phyloP scores from a whole-genome alignment of 2,797 vertebrate genomes.

The Myoxocephalus aenaeus region DNA sequence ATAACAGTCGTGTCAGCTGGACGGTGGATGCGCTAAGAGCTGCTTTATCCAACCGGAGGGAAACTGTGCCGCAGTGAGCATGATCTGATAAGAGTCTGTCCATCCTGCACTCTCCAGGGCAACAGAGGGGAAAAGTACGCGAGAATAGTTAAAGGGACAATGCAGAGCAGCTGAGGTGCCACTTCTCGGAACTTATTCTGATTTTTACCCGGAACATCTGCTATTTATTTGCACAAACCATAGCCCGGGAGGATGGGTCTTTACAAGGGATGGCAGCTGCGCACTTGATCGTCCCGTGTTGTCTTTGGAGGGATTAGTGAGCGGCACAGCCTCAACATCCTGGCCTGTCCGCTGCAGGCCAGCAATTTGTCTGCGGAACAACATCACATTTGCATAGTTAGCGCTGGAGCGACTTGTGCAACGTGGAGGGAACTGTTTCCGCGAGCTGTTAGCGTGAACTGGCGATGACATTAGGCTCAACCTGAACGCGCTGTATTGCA shows the following conservation, averaged over 20 bases:
- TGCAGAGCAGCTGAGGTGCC: constrained; percentile 57
- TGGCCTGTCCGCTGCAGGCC: constrained; percentile 37
- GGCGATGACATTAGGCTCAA: constrained; percentile 62
- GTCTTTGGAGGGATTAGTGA: constrained; percentile 62
- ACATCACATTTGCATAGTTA: constrained; percentile 2
- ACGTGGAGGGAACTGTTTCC: constrained; percentile 48
- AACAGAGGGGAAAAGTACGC: constrained; percentile 1
- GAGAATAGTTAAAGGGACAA: constrained; percentile 30
- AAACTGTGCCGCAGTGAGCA: constrained; percentile 77
- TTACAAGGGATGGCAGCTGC: constrained; percentile 56
- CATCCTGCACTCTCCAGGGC: constrained; percentile 37
- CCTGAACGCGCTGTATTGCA: constrained; percentile 54
- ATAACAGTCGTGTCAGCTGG: constrained; percentile 24
- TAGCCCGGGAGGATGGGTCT: constrained; percentile 21
- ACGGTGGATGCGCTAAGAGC: constrained; percentile 41
- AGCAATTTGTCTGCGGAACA: constrained; percentile 30
- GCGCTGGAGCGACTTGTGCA: constrained; percentile 34
- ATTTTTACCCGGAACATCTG: constrained; percentile 45
- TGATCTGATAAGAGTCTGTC: constrained; percentile 70
- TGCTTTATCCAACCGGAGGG: constrained; percentile 42
- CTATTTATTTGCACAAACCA: constrained; percentile 28
- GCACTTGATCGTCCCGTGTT: constrained; percentile 66
- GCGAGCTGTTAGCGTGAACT: constrained; percentile 51
- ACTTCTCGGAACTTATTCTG: constrained; percentile 47
- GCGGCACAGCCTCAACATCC: constrained; percentile 49